Percentiles rank a stretch among this genome's conserved stretches.
These are phyloP conservation scores for Cepaea nemoralis DNA, from an alignment of 1,140 invertebrate species.

Conservation along the genomic window DNA sequence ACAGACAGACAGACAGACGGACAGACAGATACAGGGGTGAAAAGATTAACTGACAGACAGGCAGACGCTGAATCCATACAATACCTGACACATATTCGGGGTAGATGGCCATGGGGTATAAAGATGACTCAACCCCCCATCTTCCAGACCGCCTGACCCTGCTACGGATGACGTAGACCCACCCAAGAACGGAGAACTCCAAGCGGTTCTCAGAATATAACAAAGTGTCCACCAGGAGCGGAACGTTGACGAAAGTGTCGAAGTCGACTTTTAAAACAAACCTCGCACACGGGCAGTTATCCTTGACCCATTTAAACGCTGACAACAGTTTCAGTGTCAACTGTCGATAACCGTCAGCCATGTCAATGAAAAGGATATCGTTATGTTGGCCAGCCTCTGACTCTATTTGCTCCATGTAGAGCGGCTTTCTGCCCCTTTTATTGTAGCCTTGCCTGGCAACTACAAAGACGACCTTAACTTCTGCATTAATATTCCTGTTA, in stretches of 20 bases:
- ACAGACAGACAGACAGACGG: too few species aligned
- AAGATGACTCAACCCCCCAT: too few species aligned
- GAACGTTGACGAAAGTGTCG: constrained; percentile 86
- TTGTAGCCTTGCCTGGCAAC: constrained; percentile 45
- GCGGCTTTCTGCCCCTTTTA: constrained; percentile 51
- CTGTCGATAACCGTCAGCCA: constrained; percentile 58
- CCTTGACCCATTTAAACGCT: constrained; percentile 83
- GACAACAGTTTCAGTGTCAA: constrained; percentile 78
- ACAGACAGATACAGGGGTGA: too few species aligned
- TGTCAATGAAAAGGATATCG: constrained; percentile 59
- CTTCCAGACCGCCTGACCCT: too few species aligned
- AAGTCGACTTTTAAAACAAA: constrained; percentile 90
- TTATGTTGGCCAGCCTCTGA: constrained; percentile 41
- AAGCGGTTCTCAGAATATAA: constrained; percentile 1
- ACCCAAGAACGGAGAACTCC: constrained; percentile 5
- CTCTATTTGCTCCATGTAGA: constrained; percentile 21
- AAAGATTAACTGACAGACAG: too few species aligned
- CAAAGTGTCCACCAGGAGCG: constrained; percentile 55
- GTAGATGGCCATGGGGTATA: too few species aligned
- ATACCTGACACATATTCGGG: too few species aligned
- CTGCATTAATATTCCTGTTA: background rate
- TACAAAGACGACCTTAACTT: constrained; percentile 50
- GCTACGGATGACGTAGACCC: too few species aligned
- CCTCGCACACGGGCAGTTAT: constrained; percentile 75
- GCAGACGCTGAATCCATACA: too few species aligned